phyloP scores from a whole-genome alignment of 2,888 invertebrate species.

The Frankliniella fusca region DNA sequence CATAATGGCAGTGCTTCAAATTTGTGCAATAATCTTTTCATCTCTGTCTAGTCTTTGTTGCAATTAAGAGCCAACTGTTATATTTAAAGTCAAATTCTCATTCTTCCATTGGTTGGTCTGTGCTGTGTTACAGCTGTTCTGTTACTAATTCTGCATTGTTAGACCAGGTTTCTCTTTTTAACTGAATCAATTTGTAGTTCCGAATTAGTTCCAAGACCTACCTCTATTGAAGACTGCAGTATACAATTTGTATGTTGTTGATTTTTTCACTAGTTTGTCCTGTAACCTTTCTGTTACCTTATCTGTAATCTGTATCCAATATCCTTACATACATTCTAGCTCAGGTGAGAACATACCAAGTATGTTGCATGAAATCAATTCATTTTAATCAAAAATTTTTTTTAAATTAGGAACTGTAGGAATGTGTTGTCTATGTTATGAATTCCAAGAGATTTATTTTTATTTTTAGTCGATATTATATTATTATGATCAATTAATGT shows the following conservation, averaged over 20 bases:
- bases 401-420: neutral
- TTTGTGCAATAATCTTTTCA: neutral
- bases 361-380: neutral
- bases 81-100: too few species aligned
- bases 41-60: neutral
- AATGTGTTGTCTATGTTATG: neutral
- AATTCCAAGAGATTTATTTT: constrained; percentile 27
- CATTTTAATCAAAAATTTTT: neutral
- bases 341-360: too few species aligned
- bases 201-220: neutral
- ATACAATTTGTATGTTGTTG: too few species aligned
- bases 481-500: neutral
- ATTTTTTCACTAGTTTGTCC: too few species aligned
- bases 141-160: too few species aligned
- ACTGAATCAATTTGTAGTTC: neutral
- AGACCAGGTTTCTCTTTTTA: neutral
- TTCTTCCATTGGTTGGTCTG: too few species aligned
- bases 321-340: neutral
- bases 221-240: neutral
- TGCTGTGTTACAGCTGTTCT: too few species aligned
- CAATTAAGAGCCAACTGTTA: neutral
- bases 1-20: too few species aligned
- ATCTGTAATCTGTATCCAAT: neutral
- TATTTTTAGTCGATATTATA: neutral
- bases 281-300: too few species aligned